Evolutionary conservation across 2,888 invertebrate species (phyloP).

Genomic region (Ornithoptera priamus): DNA sequence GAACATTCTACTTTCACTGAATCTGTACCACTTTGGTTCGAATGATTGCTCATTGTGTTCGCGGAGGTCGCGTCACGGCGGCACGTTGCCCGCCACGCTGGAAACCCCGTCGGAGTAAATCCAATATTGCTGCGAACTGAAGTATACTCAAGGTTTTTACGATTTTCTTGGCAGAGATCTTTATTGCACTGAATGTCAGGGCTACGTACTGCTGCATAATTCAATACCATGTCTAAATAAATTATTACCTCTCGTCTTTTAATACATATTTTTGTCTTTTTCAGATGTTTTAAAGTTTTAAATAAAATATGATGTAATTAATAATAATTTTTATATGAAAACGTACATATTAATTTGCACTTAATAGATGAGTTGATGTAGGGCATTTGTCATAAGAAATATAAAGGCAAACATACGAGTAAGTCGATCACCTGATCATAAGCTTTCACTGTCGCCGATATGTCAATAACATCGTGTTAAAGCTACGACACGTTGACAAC

Average conservation of each 20-base stretch:
- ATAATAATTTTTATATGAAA: no score
- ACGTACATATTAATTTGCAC: no score
- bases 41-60: constrained; percentile 29
- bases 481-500: no score
- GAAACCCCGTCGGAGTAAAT: constrained; percentile 30
- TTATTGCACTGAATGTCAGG: constrained; percentile 26
- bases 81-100: constrained; percentile 25
- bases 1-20: constrained; percentile 25
- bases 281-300: background rate
- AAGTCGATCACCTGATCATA: no score
- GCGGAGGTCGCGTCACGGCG: constrained; percentile 22
- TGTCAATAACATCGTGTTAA: no score
- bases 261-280: background rate
- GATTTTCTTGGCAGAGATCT: constrained; percentile 31
- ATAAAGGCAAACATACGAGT: no score
- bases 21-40: constrained; percentile 18
- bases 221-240: constrained; percentile 17
- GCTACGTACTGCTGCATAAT: constrained; percentile 11
- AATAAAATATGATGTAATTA: background rate
- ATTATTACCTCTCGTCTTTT: constrained; percentile 1
- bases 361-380: no score
- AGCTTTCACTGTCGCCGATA: no score
- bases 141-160: constrained; percentile 27
- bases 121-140: constrained; percentile 27
- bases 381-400: no score